Evolutionary conservation across 2,888 invertebrate species (phyloP).

Genomic region (Nipponacmea schrenckii): DNA sequence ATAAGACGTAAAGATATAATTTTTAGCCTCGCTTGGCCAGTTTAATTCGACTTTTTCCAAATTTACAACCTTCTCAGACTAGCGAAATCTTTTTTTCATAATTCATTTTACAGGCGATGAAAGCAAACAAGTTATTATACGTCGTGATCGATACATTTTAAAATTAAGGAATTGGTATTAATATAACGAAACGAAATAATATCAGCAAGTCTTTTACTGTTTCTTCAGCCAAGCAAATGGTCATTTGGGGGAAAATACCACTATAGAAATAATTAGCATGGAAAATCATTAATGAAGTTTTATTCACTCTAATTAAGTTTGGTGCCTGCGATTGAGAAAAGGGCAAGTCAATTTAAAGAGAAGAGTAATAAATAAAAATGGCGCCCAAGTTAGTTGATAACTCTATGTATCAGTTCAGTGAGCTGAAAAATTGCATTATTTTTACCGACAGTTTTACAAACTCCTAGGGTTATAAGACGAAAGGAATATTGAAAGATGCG

Average conservation of each 20-base stretch:
- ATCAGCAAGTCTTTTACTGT: not conserved
- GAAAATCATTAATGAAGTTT: conserved; percentile 25
- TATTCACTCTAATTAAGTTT: conserved; percentile 25
- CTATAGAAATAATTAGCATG: conserved; percentile 26
- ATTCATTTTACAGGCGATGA: not conserved
- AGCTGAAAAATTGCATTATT: conserved; percentile 27
- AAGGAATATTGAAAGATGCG: conserved; percentile 3
- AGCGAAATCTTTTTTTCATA: not conserved
- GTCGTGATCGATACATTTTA: too few species aligned
- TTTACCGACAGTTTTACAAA: conserved; percentile 12
- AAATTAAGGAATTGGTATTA: not conserved
- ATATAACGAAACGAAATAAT: not conserved
- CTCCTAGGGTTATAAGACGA: conserved; percentile 7
- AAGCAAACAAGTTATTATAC: conserved; percentile 6
- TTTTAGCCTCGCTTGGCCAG: not conserved
- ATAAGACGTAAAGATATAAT: conserved; percentile 6
- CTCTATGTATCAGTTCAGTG: conserved; percentile 21
- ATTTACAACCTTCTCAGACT: conserved; percentile 4
- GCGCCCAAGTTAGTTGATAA: conserved; percentile 5
- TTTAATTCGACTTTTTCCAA: not conserved
- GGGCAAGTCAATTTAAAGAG: conserved; percentile 7
- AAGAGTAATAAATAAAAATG: not conserved
- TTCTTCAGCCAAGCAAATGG: not conserved
- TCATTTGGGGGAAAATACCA: conserved; percentile 14
- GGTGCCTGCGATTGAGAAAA: conserved; percentile 4